Evolutionary conservation across 37 sponge, comb jelly and placozoan species (phyloP).

Genomic region (Haliclona indistincta): DNA sequence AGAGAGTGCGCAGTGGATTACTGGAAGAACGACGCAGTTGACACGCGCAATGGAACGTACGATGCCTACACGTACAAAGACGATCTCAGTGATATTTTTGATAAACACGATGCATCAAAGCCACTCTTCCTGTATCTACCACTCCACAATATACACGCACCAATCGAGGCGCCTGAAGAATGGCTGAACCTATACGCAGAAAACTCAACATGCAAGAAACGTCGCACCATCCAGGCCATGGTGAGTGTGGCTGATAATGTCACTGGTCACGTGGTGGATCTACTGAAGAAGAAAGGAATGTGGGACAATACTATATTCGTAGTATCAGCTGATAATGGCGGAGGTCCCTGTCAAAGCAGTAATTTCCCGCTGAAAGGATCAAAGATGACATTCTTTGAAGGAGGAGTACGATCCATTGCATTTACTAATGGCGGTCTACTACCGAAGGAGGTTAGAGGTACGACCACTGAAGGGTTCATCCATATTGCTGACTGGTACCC

Average conservation of each 20-base stretch:
- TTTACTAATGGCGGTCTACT: no score
- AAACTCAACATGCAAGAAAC: background rate
- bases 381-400: no score
- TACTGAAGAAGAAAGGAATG: conserved; percentile 37
- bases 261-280: conserved; percentile 33
- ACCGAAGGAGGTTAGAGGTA: no score
- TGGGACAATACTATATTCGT: conserved; percentile 62
- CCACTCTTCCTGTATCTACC: conserved; percentile 64
- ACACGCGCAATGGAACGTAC: conserved; percentile 31
- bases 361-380: conserved; percentile 55
- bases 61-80: conserved; percentile 16
- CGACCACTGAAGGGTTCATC: conserved; percentile 42
- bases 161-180: conserved; percentile 44
- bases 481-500: no score
- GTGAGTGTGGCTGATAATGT: conserved; percentile 47
- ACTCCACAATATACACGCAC: conserved; percentile 47
- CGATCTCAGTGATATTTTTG: conserved; percentile 24
- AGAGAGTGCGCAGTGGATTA: conserved; percentile 17
- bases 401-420: conserved; percentile 46
- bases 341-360: conserved; percentile 27
- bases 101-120: conserved; percentile 23
- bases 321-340: conserved; percentile 62
- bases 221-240: conserved; percentile 44
- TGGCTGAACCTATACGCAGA: conserved; percentile 11
- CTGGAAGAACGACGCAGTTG: conserved; percentile 11